Evolutionary conservation across 2,888 invertebrate genomes (phyloP).

Genomic region (Synanthedon andrenaeformis): DNA sequence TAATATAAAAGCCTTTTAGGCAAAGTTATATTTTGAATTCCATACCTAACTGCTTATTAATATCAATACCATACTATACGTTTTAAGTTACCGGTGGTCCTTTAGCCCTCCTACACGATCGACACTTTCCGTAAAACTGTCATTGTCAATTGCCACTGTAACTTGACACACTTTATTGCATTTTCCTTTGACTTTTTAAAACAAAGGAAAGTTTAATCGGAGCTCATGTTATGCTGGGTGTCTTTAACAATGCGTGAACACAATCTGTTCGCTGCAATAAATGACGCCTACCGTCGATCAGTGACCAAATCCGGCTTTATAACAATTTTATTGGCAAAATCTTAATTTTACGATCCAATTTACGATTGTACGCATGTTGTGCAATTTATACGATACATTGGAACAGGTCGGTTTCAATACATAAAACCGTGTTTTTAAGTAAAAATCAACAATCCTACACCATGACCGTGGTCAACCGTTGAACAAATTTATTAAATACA

Average conservation of each 20-base stretch:
- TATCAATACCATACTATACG: too few species aligned
- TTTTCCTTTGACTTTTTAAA: not conserved
- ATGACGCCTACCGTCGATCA: conserved; percentile 25
- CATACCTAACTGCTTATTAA: too few species aligned
- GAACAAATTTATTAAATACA: too few species aligned
- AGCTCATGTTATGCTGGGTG: not conserved
- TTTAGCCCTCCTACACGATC: not conserved
- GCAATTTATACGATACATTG: conserved; percentile 4
- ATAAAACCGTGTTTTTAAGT: too few species aligned
- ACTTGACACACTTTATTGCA: not conserved
- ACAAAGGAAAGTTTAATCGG: not conserved
- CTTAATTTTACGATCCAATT: conserved; percentile 29
- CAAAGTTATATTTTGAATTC: too few species aligned
- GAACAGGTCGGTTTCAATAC: not conserved
- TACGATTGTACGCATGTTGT: conserved; percentile 26
- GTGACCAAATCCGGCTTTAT: conserved; percentile 23
- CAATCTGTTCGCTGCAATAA: conserved; percentile 12
- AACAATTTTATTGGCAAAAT: conserved; percentile 27
- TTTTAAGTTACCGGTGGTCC: not conserved
- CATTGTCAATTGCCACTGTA: not conserved
- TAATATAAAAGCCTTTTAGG: too few species aligned
- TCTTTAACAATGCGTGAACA: not conserved
- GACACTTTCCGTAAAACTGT: not conserved
- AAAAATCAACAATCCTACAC: too few species aligned
- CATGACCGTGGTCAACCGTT: too few species aligned